These are phyloP conservation scores for Drosophila tristis DNA, from an alignment of 1,140 invertebrate genomes.

Conservation along the genomic window DNA sequence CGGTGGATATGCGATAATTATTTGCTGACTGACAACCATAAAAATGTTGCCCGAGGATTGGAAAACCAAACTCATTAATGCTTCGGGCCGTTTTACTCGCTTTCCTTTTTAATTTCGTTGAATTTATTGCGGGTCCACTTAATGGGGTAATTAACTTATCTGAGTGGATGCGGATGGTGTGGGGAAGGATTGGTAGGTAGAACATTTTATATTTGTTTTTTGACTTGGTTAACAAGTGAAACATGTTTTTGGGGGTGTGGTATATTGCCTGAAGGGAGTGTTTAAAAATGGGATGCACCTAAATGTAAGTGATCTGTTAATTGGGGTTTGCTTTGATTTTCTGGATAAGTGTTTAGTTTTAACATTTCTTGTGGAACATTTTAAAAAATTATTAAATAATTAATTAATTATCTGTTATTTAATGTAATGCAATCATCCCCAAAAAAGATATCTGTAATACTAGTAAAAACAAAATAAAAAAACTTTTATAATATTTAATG, in stretches of 20 bases:
- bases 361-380: too few relatives aligned
- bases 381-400: too few relatives aligned
- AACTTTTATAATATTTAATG: too few relatives aligned
- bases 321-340: too few relatives aligned
- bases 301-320: background rate
- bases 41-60: conserved; percentile 19
- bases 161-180: background rate
- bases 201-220: conserved; percentile 17
- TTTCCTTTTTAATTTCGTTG: background rate
- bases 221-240: background rate
- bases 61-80: conserved; percentile 32
- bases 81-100: too few relatives aligned
- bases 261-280: background rate
- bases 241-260: conserved; percentile 14
- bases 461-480: too few relatives aligned
- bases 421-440: too few relatives aligned
- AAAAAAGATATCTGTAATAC: too few relatives aligned
- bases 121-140: conserved; percentile 42
- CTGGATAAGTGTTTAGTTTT: too few relatives aligned
- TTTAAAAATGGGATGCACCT: background rate
- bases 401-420: too few relatives aligned
- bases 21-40: conserved; percentile 45
- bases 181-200: conserved; percentile 20
- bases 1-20: conserved; percentile 44
- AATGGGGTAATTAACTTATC: conserved; percentile 53